phyloP scores from a whole-genome alignment of 2,888 invertebrate genomes.

The Trachelus iudaicus region DNA sequence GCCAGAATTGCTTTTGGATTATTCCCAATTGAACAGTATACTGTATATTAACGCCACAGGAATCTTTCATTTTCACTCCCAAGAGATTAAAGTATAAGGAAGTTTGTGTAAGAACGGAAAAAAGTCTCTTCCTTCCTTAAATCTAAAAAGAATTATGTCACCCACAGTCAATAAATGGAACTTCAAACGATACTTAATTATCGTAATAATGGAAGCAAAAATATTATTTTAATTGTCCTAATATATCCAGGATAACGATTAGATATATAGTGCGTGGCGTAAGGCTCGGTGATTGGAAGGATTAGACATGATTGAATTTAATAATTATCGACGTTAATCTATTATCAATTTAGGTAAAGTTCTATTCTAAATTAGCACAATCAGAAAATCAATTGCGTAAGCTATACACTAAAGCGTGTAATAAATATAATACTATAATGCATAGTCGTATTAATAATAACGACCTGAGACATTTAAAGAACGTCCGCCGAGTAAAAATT shows the following conservation, averaged over 20 bases:
- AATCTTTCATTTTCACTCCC: background rate
- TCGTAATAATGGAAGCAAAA: background rate
- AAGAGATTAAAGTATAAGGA: background rate
- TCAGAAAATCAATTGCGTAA: background rate
- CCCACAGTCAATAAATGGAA: background rate
- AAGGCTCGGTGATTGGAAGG: background rate
- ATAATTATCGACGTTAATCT: background rate
- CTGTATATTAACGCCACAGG: background rate
- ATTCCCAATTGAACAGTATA: background rate
- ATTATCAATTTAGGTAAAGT: background rate
- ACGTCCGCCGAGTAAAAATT: background rate
- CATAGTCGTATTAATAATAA: background rate
- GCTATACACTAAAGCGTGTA: background rate
- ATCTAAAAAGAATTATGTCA: background rate
- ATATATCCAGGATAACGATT: background rate
- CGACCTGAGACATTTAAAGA: background rate
- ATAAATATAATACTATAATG: slow-evolving; percentile 9
- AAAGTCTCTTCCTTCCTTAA: background rate
- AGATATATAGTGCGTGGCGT: background rate
- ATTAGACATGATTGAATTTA: background rate
- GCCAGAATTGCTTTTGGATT: background rate
- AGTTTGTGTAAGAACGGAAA: background rate
- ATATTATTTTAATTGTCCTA: background rate
- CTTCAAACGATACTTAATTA: background rate
- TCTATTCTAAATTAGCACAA: background rate